Percentiles rank a stretch among this genome's conserved stretches.
These are phyloP conservation scores for Drosophila kepulauana DNA, from an alignment of 1,140 invertebrate species.

Conservation along the genomic window DNA sequence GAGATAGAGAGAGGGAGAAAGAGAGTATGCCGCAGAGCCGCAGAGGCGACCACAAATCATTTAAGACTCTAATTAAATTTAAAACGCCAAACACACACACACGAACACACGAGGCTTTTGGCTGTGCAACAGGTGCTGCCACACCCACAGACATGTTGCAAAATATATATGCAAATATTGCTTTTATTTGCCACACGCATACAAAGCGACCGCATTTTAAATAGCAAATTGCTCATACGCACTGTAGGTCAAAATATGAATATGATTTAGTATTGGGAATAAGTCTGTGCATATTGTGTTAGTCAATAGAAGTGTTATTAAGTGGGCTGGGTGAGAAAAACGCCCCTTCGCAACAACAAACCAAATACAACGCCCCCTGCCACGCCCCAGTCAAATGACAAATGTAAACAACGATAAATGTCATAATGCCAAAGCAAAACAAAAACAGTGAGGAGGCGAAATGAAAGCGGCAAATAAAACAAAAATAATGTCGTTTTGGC, in stretches of 20 bases:
- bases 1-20: background rate
- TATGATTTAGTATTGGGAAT: background rate
- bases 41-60: constrained; percentile 62
- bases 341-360: too few relatives aligned
- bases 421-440: constrained; percentile 42
- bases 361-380: background rate
- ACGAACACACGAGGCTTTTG: background rate
- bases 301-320: constrained; percentile 28
- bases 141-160: constrained; percentile 2
- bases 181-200: constrained; percentile 9
- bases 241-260: constrained; percentile 2
- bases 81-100: constrained; percentile 19
- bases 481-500: constrained; percentile 35
- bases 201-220: constrained; percentile 4
- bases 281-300: background rate
- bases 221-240: constrained; percentile 22
- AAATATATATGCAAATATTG: constrained; percentile 13
- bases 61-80: constrained; percentile 65
- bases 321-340: constrained; percentile 1
- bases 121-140: constrained; percentile 58
- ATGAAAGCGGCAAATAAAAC: constrained; percentile 18
- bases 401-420: constrained; percentile 57
- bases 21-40: constrained; percentile 12
- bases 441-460: constrained; percentile 11
- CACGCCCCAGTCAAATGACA: constrained; percentile 16